Base-by-base conservation (phyloP, 1,140 invertebrate species). In the Tetragnatha versicolor region DNA sequence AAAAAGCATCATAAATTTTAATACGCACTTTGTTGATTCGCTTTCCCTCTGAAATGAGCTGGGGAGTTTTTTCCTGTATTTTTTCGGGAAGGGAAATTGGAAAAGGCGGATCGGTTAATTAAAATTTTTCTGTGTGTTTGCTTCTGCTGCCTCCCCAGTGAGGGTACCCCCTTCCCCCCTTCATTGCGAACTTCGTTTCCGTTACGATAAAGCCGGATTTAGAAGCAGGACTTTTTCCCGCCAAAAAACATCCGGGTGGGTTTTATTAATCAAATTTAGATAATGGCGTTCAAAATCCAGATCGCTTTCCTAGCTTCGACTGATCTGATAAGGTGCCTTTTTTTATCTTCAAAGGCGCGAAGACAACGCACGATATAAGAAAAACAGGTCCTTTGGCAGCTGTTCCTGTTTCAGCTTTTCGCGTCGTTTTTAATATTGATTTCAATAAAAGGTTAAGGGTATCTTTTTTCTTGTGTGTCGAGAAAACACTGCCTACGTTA, bases 191-290 rank as follows among this genome's bases (percentile, higher is more conserved):
- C 22, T 25, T 35, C 49, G 35, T 61, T 70, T 51, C 68, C 47
- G 7, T 29, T 45, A 42, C 42, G 69, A 73, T 73, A 73, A 73
- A 29, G 27, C 2, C 22, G 29, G 51, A 17, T 1, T 10, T 20
- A 49, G 39, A 6, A 70, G 6, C 20, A 20, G 35, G 69, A 7
- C 51, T 73, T 73, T 73, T 68, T 37, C 14, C 17, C 0, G 2
- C 29, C 3, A 14, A 10, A 73, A 73, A 73, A 73, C 53, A 60
- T 60, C 51, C 69, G 69, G 69, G 35, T 25, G 60, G 14, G 39
- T 60, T 73, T 22, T 42, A 73, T 73, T 73, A 73, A 73, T 73
- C 69, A 73, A 60, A 73, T n/a, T n/a, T n/a, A n/a, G n/a, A n/a
- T n/a, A n/a, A n/a, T n/a, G n/a, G n/a, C n/a, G n/a, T n/a, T n/a